Percentiles rank a stretch among this genome's conserved stretches.
Conservation (phyloP, 2,888 invertebrate species). For the Mechanitis mazaeus region DNA sequence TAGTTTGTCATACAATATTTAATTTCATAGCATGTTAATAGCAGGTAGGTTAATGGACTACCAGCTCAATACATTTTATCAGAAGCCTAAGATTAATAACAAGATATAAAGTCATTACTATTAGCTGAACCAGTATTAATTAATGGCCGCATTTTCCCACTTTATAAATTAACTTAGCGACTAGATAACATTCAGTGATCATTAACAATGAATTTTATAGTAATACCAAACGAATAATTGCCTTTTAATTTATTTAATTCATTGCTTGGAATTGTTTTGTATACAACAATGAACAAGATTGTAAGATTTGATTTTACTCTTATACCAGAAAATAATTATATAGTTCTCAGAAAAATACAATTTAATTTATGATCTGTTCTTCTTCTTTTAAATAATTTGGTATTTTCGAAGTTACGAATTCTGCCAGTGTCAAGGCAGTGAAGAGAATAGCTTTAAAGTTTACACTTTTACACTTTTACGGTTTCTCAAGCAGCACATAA, state of each 20-base stretch:
- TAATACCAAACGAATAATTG: conserved; percentile 34
- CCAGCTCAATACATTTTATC: conserved; percentile 5
- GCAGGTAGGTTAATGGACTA: not conserved
- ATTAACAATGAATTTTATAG: conserved; percentile 41
- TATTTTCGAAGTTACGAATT: too few relatives aligned
- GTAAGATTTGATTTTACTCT: too few relatives aligned
- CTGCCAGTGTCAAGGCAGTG: too few relatives aligned
- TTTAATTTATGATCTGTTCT: too few relatives aligned
- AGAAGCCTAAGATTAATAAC: conserved; percentile 14
- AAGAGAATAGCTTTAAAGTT: too few relatives aligned
- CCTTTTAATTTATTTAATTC: conserved; percentile 37
- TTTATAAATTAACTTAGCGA: conserved; percentile 41
- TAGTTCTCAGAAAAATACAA: too few relatives aligned
- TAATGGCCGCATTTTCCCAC: conserved; percentile 40
- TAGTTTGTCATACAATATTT: too few relatives aligned
- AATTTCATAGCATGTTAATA: too few relatives aligned
- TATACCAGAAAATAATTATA: too few relatives aligned
- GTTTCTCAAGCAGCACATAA: too few relatives aligned
- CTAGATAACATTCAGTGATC: conserved; percentile 36
- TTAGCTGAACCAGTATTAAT: conserved; percentile 30
- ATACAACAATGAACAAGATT: conserved; percentile 5
- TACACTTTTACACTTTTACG: too few relatives aligned
- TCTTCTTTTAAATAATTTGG: too few relatives aligned
- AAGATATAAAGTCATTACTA: conserved; percentile 12
- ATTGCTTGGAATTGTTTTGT: conserved; percentile 19